Evolutionary conservation across 2,888 invertebrate genomes (phyloP).

Genomic region (Cephonodes hylas): DNA sequence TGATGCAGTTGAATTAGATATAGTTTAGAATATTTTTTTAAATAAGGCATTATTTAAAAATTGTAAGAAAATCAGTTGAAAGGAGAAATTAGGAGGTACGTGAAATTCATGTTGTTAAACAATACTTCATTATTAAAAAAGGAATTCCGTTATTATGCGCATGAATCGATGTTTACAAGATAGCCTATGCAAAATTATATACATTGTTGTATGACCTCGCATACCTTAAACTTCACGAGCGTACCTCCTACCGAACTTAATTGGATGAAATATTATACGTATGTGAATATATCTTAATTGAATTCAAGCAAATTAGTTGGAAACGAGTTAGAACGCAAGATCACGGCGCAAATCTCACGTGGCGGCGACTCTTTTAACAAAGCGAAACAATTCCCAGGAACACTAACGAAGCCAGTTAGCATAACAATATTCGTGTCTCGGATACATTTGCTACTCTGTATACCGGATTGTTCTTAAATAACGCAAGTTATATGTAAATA

Average conservation of each 20-base stretch:
- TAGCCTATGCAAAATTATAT: not conserved
- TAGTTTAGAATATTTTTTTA: too few species aligned
- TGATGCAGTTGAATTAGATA: not conserved
- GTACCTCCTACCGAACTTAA: constrained; percentile 1
- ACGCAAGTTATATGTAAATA: constrained; percentile 75
- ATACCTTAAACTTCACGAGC: not conserved
- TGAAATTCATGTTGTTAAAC: too few species aligned
- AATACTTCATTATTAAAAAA: too few species aligned
- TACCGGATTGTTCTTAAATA: constrained; percentile 68
- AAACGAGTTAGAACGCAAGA: constrained; percentile 44
- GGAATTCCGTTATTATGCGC: not conserved
- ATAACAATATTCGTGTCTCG: constrained; percentile 74
- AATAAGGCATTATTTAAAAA: too few species aligned
- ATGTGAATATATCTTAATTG: constrained; percentile 33
- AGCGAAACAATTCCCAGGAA: constrained; percentile 73
- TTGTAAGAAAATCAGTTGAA: too few species aligned
- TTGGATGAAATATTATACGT: constrained; percentile 16
- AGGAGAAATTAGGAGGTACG: too few species aligned
- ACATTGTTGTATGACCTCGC: not conserved
- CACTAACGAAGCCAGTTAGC: constrained; percentile 79
- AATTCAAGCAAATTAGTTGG: constrained; percentile 57
- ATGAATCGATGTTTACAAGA: not conserved
- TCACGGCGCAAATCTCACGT: constrained; percentile 62
- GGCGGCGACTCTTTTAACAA: constrained; percentile 60
- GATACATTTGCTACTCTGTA: constrained; percentile 42